Conservation (phyloP, 1,140 invertebrate genomes). For the Musca domestica region DNA sequence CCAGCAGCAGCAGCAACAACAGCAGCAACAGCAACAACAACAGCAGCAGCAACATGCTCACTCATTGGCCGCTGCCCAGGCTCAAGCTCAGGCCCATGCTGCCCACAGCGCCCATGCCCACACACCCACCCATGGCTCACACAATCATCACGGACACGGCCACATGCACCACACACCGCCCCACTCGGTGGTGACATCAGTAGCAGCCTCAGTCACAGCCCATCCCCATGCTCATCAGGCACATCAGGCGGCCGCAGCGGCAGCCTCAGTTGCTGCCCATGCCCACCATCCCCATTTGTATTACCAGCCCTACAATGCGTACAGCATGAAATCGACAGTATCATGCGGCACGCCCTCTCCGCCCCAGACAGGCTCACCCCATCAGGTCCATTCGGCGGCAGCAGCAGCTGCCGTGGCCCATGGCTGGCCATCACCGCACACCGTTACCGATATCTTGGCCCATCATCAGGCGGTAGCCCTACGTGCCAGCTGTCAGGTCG, state of each 20-base stretch:
- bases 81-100: neutral
- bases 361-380: slow-evolving; percentile 43
- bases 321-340: slow-evolving; percentile 47
- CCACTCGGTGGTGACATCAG: slow-evolving; percentile 7
- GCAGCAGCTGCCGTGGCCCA: slow-evolving; percentile 45
- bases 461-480: slow-evolving; percentile 51
- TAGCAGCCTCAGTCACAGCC: slow-evolving; percentile 31
- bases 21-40: no score
- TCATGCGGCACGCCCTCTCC: slow-evolving; percentile 53
- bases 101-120: slow-evolving; percentile 35
- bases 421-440: slow-evolving; percentile 63
- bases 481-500: slow-evolving; percentile 47
- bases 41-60: no score
- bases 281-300: slow-evolving; percentile 61
- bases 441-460: slow-evolving; percentile 70
- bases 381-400: slow-evolving; percentile 40
- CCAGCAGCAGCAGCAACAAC: slow-evolving; percentile 32
- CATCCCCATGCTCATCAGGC: slow-evolving; percentile 56
- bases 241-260: slow-evolving; percentile 48
- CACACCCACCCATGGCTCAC: slow-evolving; percentile 41
- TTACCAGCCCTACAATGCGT: slow-evolving; percentile 58
- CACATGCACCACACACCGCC: slow-evolving; percentile 25
- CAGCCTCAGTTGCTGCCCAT: slow-evolving; percentile 53
- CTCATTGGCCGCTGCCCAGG: neutral
- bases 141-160: slow-evolving; percentile 26